These are phyloP conservation scores for Drosophila virilis DNA, from an alignment of 1,140 invertebrate genomes.

Conservation along the genomic window DNA sequence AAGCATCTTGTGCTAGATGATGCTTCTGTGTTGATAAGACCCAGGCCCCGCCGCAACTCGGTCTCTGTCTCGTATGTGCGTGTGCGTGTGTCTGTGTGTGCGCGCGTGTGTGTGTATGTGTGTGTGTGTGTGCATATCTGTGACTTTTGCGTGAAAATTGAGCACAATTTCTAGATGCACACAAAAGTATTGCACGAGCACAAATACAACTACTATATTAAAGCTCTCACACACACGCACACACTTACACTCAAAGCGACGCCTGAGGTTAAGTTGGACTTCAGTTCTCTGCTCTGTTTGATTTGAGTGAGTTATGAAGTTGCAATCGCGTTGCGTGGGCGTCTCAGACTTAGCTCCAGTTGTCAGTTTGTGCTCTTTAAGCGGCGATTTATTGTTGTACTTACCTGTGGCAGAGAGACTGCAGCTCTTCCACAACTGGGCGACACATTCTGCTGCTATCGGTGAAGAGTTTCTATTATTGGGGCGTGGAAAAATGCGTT, in stretches of 20 bases:
- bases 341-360: slow-evolving; percentile 30
- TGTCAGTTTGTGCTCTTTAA: slow-evolving; percentile 37
- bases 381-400: slow-evolving; percentile 73
- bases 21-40: slow-evolving; percentile 81
- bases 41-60: slow-evolving; percentile 42
- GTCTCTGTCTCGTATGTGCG: slow-evolving; percentile 8
- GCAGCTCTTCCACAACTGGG: slow-evolving; percentile 6
- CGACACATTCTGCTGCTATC: slow-evolving; percentile 60
- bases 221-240: slow-evolving; percentile 22
- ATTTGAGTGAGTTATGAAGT: slow-evolving; percentile 78
- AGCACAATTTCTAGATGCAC: slow-evolving; percentile 72
- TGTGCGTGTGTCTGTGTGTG: slow-evolving; percentile 15
- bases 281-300: slow-evolving; percentile 22
- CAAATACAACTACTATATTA: slow-evolving; percentile 38
- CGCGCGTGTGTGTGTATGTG: slow-evolving; percentile 19
- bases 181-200: slow-evolving; percentile 31
- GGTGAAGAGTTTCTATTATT: slow-evolving; percentile 62
- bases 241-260: neutral
- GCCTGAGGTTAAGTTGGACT: slow-evolving; percentile 33
- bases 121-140: slow-evolving; percentile 30
- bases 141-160: slow-evolving; percentile 68
- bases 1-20: slow-evolving; percentile 80
- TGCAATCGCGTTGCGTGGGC: slow-evolving; percentile 64
- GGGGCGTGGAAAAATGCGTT: slow-evolving; percentile 55
- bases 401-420: slow-evolving; percentile 33